These are phyloP conservation scores for Patella depressa DNA, from an alignment of 2,888 invertebrate species.

Conservation along the genomic window DNA sequence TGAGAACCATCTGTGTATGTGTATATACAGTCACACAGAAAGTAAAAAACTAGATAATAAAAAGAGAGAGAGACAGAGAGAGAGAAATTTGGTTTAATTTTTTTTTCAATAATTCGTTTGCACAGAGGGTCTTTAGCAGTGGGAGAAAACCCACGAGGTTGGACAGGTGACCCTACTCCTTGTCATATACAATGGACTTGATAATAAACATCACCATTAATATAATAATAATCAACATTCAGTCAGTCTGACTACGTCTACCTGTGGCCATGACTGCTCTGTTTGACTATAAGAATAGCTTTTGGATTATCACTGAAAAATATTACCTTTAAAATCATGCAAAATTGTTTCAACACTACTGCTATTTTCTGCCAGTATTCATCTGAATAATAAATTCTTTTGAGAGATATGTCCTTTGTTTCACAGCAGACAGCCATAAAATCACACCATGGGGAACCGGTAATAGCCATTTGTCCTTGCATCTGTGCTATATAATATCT, in stretches of 20 bases:
- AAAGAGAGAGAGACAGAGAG: too few species aligned
- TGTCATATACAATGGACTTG: too few species aligned
- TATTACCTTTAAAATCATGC: slow-evolving; percentile 49
- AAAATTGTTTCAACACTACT: slow-evolving; percentile 45
- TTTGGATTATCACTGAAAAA: neutral
- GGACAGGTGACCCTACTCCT: too few species aligned
- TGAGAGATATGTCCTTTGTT: slow-evolving; percentile 51
- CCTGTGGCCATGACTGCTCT: neutral
- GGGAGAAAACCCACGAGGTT: too few species aligned
- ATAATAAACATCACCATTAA: too few species aligned
- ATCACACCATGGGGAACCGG: slow-evolving; percentile 55
- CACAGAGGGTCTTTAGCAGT: too few species aligned
- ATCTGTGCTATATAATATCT: slow-evolving; percentile 60
- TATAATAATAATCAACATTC: neutral
- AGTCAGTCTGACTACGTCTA: too few species aligned
- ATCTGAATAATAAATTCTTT: slow-evolving; percentile 47
- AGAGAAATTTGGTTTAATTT: too few species aligned
- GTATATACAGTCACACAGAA: too few species aligned
- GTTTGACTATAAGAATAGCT: neutral
- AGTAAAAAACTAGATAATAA: too few species aligned
- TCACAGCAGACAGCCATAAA: slow-evolving; percentile 59
- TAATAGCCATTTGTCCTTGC: slow-evolving; percentile 60
- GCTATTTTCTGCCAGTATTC: slow-evolving; percentile 50
- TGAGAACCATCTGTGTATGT: too few species aligned
- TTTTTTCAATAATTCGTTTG: too few species aligned